phyloP scores from a whole-genome alignment of 2,113 vertebrate species.

The Tauraco erythrolophus region DNA sequence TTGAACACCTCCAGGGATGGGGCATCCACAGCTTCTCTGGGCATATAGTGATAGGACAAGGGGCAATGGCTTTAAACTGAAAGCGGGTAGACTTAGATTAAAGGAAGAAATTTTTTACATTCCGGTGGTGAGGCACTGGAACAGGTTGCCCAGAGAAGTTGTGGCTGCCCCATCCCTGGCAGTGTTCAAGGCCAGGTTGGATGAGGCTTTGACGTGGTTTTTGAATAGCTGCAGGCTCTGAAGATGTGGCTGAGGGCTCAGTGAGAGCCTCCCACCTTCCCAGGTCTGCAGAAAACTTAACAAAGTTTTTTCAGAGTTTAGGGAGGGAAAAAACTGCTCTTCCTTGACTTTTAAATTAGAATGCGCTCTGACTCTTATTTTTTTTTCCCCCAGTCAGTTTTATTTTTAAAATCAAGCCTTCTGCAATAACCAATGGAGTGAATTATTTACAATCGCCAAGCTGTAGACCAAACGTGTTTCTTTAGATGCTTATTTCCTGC shows the following conservation, averaged over 20 bases:
- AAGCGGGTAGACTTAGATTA: too few species aligned
- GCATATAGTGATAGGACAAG: too few species aligned
- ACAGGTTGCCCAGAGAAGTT: too few species aligned
- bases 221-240: background rate
- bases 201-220: background rate
- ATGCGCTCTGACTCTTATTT: background rate
- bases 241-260: background rate
- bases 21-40: too few species aligned
- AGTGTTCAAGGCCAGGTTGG: too few species aligned
- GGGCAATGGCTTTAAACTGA: too few species aligned
- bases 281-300: background rate
- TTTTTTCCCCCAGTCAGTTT: background rate
- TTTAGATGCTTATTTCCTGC: background rate
- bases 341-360: background rate
- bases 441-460: background rate
- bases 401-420: background rate
- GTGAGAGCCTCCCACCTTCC: background rate
- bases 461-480: slow-evolving; percentile 6
- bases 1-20: too few species aligned
- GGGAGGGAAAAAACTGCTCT: background rate
- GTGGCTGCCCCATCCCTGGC: too few species aligned
- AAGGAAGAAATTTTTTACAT: too few species aligned
- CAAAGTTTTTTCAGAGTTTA: background rate
- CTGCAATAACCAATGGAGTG: background rate
- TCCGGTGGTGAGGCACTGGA: too few species aligned